phyloP scores from a whole-genome alignment of 2,888 invertebrate species.

The Plutella xylostella region DNA sequence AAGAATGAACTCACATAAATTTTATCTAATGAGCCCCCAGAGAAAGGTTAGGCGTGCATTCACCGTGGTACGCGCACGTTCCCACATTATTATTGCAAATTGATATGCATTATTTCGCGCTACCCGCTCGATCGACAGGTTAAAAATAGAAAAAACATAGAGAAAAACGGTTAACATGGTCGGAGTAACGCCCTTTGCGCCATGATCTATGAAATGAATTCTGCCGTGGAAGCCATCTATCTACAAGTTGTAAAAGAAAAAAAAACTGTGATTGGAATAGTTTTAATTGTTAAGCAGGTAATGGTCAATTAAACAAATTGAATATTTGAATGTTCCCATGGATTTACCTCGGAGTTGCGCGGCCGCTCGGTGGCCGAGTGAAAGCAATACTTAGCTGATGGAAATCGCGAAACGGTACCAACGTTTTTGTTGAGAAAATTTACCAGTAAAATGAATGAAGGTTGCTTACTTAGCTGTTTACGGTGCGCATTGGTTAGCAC shows the following conservation, averaged over 20 bases:
- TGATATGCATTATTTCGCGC: constrained; percentile 41
- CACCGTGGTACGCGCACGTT: constrained; percentile 29
- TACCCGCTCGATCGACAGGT: constrained; percentile 36
- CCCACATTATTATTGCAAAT: constrained; percentile 54
- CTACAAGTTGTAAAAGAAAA: too few relatives aligned
- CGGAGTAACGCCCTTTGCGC: constrained; percentile 33
- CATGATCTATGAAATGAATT: constrained; percentile 13
- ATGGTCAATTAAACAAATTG: constrained; percentile 1
- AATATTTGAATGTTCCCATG: too few relatives aligned
- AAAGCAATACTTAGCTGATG: too few relatives aligned
- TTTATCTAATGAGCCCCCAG: constrained; percentile 41
- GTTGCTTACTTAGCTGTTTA: too few relatives aligned
- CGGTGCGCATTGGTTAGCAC: too few relatives aligned
- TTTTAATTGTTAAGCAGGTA: not conserved
- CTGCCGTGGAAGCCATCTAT: not conserved
- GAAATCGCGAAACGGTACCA: too few relatives aligned
- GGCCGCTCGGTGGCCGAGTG: too few relatives aligned
- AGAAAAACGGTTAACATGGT: constrained; percentile 26
- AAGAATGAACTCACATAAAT: constrained; percentile 33
- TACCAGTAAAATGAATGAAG: too few relatives aligned
- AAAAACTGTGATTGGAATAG: not conserved
- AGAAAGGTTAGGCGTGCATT: constrained; percentile 42
- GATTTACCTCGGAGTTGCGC: too few relatives aligned
- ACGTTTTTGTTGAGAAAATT: too few relatives aligned
- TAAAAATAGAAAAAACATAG: constrained; percentile 28